Conservation (phyloP, 1,140 invertebrate genomes). For the Drosophila equinoxialis region DNA sequence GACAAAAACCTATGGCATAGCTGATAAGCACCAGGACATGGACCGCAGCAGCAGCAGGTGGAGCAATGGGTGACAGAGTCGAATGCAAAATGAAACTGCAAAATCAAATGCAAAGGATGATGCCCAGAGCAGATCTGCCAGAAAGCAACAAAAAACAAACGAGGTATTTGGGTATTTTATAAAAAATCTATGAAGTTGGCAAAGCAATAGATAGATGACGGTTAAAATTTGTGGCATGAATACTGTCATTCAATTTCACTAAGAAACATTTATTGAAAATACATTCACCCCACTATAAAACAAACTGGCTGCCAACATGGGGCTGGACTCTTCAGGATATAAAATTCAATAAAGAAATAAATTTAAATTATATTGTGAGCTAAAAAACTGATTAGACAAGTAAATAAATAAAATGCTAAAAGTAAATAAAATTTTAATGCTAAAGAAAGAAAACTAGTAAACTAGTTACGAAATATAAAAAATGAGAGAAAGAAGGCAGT, state of each 20-base stretch:
- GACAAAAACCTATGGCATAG: conserved; percentile 49
- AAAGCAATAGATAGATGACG: background rate
- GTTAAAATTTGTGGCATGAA: background rate
- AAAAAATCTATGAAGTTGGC: conserved; percentile 14
- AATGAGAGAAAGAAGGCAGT: too few relatives aligned
- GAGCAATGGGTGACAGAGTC: background rate
- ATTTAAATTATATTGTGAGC: background rate
- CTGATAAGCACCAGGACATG: conserved; percentile 42
- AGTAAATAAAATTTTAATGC: background rate
- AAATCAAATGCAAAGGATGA: conserved; percentile 4
- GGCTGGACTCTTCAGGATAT: background rate
- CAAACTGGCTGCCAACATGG: conserved; percentile 1
- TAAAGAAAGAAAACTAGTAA: too few relatives aligned
- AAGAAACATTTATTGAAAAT: conserved; percentile 1
- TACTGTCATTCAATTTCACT: background rate
- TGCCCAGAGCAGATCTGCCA: background rate
- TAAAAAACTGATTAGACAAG: background rate
- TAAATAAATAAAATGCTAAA: too few relatives aligned
- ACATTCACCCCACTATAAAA: background rate
- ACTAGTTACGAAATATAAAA: too few relatives aligned
- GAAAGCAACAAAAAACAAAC: background rate
- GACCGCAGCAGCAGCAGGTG: background rate
- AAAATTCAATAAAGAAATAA: background rate
- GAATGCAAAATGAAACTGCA: conserved; percentile 13
- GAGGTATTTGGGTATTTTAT: conserved; percentile 11